Conservation (phyloP, 2,888 invertebrate genomes). For the Melanotus villosus region DNA sequence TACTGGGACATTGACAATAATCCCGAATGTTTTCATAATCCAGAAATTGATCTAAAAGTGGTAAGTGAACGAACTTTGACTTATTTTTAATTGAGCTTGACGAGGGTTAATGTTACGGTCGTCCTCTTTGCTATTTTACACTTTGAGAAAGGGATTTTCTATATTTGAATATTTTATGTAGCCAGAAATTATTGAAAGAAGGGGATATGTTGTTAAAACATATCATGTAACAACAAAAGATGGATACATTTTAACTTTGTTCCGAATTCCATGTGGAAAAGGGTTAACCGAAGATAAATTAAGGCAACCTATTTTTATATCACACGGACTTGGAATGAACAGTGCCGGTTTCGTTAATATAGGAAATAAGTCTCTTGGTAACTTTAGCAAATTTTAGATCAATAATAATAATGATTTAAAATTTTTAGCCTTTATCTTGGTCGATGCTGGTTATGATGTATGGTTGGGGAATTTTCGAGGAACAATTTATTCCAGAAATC, state of each 20-base stretch:
- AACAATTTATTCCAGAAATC: slow-evolving; percentile 63
- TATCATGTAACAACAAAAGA: slow-evolving; percentile 60
- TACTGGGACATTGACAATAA: slow-evolving; percentile 38
- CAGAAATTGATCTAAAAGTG: slow-evolving; percentile 31
- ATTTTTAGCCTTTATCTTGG: slow-evolving; percentile 65
- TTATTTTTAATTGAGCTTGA: too few species aligned
- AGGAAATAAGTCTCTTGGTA: slow-evolving; percentile 50
- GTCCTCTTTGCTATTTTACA: too few species aligned
- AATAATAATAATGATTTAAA: too few species aligned
- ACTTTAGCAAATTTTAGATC: not conserved
- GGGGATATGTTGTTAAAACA: slow-evolving; percentile 59
- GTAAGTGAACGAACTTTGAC: slow-evolving; percentile 36
- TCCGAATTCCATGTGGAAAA: slow-evolving; percentile 58
- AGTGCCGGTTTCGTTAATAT: slow-evolving; percentile 59
- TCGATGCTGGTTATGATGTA: slow-evolving; percentile 70
- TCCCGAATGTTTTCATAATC: slow-evolving; percentile 40
- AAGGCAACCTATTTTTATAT: slow-evolving; percentile 58
- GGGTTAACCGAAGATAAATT: not conserved
- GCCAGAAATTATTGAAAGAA: slow-evolving; percentile 61
- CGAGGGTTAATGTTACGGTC: too few species aligned
- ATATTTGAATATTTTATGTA: too few species aligned
- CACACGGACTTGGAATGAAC: slow-evolving; percentile 61
- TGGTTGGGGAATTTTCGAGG: slow-evolving; percentile 71
- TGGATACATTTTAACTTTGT: slow-evolving; percentile 59
- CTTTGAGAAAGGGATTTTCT: too few species aligned